Base-by-base conservation (phyloP, 1,140 invertebrate genomes). In the Apis mellifera region DNA sequence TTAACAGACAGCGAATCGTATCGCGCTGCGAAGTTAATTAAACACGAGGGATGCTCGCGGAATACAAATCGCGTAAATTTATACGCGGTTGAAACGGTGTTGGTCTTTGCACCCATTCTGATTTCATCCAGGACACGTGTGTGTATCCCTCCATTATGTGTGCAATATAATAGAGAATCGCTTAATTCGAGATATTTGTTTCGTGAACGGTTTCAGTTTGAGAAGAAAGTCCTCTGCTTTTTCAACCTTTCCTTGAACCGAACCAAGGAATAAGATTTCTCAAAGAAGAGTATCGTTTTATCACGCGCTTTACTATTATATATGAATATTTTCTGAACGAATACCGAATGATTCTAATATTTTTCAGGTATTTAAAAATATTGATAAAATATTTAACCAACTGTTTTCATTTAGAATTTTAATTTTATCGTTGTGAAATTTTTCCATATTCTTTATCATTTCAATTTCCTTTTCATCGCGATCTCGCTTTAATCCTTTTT, bases 141-240 rank as follows among this genome's bases (percentile, higher is more conserved):
- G 32, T 55, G 15, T n/a, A n/a, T n/a, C n/a, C n/a, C n/a, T n/a
- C 52, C 23, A 9, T n/a, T n/a, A n/a, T n/a, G n/a, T n/a, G n/a
- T n/a, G n/a, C n/a, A 32, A n/a, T 23, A 19, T 50, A 76, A 65
- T 15, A 32, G 19, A 59, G n/a, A 48, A 26, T 76, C 50, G 70
- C 52, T 62, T 72, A 48, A 79, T 57, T 50, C n/a, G 15, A 57
- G 32, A 79, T 79, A 84, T 70, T 84, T 54, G 26, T 21, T 60
- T 50, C n/a, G 9, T 69, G 8, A 73, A 69, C 26, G 12, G 9
- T 21, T 32, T 32, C 48, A 57, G n/a, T 60, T 52, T 42, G 19
- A 17, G 9, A 42, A 42, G 32, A 42, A 21, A 57, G 68, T 69
- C 15, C 8, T 23, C n/a, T 9, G 11, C 62, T 26, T 55, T 23